These are phyloP conservation scores for Rhopilema esculentum DNA, from an alignment of 30 jellyfish, hydroid and myxozoan species.

Conservation along the genomic window DNA sequence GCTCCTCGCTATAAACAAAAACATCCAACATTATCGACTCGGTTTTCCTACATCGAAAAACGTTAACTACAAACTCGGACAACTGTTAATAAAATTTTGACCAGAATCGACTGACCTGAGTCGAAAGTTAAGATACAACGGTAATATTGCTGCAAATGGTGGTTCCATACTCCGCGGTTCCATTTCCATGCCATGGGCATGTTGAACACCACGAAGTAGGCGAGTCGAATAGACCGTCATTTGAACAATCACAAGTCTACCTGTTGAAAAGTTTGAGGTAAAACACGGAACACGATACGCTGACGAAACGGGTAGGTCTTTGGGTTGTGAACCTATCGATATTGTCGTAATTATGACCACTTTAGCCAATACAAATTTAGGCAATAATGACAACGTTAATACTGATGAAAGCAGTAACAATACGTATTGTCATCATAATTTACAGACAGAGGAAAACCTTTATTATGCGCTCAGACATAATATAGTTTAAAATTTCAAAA, in stretches of 20 bases:
- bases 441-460: no score
- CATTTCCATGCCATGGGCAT: slow-evolving; percentile 68
- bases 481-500: not conserved
- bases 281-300: slow-evolving; percentile 44
- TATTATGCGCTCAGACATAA: no score
- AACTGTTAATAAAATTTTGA: not conserved
- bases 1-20: slow-evolving; percentile 73
- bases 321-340: not conserved
- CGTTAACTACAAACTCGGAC: not conserved
- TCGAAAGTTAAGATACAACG: slow-evolving; percentile 58
- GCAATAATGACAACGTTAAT: not conserved
- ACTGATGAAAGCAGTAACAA: not conserved
- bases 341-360: not conserved
- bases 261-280: slow-evolving; percentile 49
- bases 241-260: slow-evolving; percentile 27
- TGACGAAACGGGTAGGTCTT: not conserved
- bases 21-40: slow-evolving; percentile 16
- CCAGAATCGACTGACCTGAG: slow-evolving; percentile 51
- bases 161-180: slow-evolving; percentile 75
- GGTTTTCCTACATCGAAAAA: not conserved
- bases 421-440: not conserved
- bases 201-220: slow-evolving; percentile 30
- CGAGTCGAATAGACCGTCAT: slow-evolving; percentile 28
- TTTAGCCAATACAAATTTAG: not conserved
- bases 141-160: slow-evolving; percentile 67